phyloP scores from a whole-genome alignment of 2,797 vertebrate genomes.

The Tinamus major region DNA sequence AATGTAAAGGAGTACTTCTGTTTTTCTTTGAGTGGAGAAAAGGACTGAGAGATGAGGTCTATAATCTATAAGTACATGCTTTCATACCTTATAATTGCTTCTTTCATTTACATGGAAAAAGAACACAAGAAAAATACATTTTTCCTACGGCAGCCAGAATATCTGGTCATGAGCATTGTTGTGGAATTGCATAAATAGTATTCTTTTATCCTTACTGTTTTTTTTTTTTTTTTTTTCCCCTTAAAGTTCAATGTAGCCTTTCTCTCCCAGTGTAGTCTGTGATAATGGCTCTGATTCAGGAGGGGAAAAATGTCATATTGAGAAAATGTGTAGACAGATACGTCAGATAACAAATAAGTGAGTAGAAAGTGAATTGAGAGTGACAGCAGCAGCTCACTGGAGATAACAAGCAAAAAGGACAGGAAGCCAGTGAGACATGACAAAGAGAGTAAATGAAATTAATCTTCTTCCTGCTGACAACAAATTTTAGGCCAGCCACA shows the following conservation, averaged over 20 bases:
- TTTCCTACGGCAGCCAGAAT: neutral
- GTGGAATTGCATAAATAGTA: neutral
- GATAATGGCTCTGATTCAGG: constrained; percentile 1
- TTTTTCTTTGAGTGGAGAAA: neutral
- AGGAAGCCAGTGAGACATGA: constrained; percentile 79
- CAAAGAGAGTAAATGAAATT: constrained; percentile 79
- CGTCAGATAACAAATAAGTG: constrained; percentile 68
- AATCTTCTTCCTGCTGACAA: constrained; percentile 77
- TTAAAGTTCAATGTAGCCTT: neutral
- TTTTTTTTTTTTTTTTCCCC: neutral
- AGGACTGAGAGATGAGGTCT: neutral
- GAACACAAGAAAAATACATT: neutral
- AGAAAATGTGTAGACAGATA: constrained; percentile 61
- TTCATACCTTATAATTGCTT: constrained; percentile 24
- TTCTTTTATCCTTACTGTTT: neutral
- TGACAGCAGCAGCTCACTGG: constrained; percentile 74
- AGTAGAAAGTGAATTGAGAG: constrained; percentile 71
- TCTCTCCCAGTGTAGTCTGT: neutral
- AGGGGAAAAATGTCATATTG: constrained; percentile 38
- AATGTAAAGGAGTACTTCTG: neutral
- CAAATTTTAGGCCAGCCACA: constrained; percentile 64
- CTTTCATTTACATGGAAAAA: constrained; percentile 20
- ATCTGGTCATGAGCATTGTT: neutral
- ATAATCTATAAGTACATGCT: neutral
- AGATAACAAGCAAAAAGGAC: constrained; percentile 74